Evolutionary conservation across 2,797 vertebrate genomes (phyloP), one percentile per base, ranked within the genome.

Genomic region (Periparus ater): DNA sequence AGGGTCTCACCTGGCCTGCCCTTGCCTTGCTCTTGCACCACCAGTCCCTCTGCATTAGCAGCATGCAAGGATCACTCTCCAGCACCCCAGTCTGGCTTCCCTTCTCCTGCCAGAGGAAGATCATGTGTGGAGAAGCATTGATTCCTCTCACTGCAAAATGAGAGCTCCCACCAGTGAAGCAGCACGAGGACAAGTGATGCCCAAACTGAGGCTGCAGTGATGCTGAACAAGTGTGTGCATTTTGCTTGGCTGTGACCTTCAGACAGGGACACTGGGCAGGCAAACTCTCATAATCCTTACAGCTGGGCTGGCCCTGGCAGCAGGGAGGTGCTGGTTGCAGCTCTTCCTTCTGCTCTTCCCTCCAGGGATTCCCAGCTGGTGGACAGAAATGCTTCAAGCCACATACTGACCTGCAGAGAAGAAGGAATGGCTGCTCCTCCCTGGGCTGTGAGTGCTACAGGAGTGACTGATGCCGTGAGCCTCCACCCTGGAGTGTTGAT

Each of bases 61-160:
- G 26, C 15, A 0, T 0, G 3, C 36, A 78, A 21, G 50, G 58
- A 11, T 63, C 23, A 13, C 51, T 30, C 26, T 54, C 77, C 32
- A 50, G 6, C 9, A 23, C 13, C n/a, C 10, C 13, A 4, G 20
- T 2, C 15, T 5, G 6, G 73, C 18, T 65, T 61, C 50, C 13
- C 5, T 45, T 29, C 32, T 61, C 47, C 45, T 68, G 25, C 19
- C 19, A 48, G 53, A 73, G 72, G 40, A 51, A 18, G 22, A 23
- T 8, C 3, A 0, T 1, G 7, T 0, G 6, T 42, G 47, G 5
- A 4, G 36, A 60, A 42, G 5, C 9, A 47, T 0, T 3, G 1
- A 17, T n/a, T 70, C 13, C 11, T 66, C 60, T 62, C 47, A 7
- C 10, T n/a, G 40, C 58, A 27, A 22, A 25, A 21, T 8, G 10